Percentiles rank a stretch among this genome's conserved stretches.
Conservation (phyloP, 2,888 invertebrate genomes). For the Amphimallon solstitiale region DNA sequence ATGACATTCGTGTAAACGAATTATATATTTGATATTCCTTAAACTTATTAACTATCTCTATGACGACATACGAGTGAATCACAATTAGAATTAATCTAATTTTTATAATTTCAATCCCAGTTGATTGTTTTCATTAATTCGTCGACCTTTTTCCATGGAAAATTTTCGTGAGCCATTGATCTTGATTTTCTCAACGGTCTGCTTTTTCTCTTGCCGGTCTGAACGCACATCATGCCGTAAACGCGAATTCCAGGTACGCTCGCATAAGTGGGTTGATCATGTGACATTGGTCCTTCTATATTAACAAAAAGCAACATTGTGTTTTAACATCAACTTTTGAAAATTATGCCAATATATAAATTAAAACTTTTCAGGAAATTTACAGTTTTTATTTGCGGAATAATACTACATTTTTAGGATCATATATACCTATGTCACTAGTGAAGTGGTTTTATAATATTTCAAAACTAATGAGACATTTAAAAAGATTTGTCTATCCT, state of each 20-base stretch:
- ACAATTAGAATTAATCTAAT: slow-evolving; percentile 30
- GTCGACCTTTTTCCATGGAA: slow-evolving; percentile 82
- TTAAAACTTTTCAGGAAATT: too few species aligned
- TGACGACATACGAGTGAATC: slow-evolving; percentile 32
- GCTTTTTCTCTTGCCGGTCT: slow-evolving; percentile 58
- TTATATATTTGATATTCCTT: slow-evolving; percentile 11
- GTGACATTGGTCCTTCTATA: slow-evolving; percentile 92
- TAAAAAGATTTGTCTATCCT: too few species aligned
- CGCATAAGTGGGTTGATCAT: slow-evolving; percentile 93
- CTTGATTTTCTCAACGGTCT: slow-evolving; percentile 63
- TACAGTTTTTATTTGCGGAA: too few species aligned
- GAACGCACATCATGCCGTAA: slow-evolving; percentile 93
- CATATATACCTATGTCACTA: too few species aligned
- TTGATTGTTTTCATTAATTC: slow-evolving; percentile 74
- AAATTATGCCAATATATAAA: too few species aligned
- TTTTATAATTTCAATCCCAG: slow-evolving; percentile 67
- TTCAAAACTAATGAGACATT: too few species aligned
- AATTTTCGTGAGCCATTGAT: slow-evolving; percentile 67
- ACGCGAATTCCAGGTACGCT: slow-evolving; percentile 93
- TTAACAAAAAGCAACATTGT: slow-evolving; percentile 19
- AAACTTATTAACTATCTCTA: slow-evolving; percentile 5
- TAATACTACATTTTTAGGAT: too few species aligned
- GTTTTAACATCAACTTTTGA: slow-evolving; percentile 5
- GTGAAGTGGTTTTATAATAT: too few species aligned
- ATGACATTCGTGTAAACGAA: background rate